Base-by-base conservation (phyloP, 2,888 invertebrate genomes). In the Epinotia bilunana region DNA sequence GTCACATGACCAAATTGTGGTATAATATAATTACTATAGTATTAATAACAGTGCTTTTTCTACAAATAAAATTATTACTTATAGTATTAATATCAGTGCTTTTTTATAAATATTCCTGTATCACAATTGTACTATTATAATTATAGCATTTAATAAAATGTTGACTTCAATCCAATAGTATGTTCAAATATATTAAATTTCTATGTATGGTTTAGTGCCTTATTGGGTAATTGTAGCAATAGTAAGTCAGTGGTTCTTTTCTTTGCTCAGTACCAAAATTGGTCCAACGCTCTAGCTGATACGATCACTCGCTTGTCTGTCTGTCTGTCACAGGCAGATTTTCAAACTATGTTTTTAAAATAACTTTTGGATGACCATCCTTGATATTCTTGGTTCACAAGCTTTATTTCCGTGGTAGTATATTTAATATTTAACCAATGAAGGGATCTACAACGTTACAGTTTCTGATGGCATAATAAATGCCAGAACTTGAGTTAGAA, bases 21-120 rank as follows among this genome's bases (percentile, higher is more conserved):
- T 39, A 39, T 9, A 39, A 39, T 39, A 39, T 1, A 63, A 63
- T 43, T 43, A 43, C 4, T 64, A 57, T 57, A 72, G 63, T 72
- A 72, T 57, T 72, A 43, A 53, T 55, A 57, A 57, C 28, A 20
- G 64, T 74, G 68, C 60, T 72, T 78, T 43, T 63, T 77, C 72
- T 76, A 72, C 76, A 72, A 49, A 28, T 28, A 28, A 28, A 28
- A 28, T 28, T 28, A 28, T 28, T 28, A 28, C 3, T 9, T 64
- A 57, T 63, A 72, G 63, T 72, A 72, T 57, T 72, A 57, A 53
- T 55, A 57, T 43, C 28, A 20, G 64, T 74, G 68, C 60, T 72
- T 78, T 43, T 63, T 77, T 76, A 72, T 76, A 72, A 18, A 49
- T 70, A 58, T 28, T n/a, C 13, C 57, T 33, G n/a, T 57, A 64